A percentile compares a stretch with the other conserved stretches of the same genome.
phyloP scores from a whole-genome alignment of 2,113 vertebrate species.

The Pachypanchax playfairii region DNA sequence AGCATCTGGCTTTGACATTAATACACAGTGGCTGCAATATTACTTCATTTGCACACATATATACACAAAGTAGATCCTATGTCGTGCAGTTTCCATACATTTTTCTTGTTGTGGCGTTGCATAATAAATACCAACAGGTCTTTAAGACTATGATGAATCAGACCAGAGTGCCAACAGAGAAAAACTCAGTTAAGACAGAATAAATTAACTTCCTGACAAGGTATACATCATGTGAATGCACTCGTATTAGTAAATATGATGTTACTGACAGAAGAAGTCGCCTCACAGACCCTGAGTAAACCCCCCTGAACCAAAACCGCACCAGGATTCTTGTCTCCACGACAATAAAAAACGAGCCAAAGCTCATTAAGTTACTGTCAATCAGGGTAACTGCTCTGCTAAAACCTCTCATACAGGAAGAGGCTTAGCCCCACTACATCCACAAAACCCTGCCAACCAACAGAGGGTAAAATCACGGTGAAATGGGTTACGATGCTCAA shows the following conservation, averaged over 20 bases:
- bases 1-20: constrained; percentile 66
- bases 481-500: neutral
- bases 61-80: constrained; percentile 45
- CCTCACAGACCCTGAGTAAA: constrained; percentile 51
- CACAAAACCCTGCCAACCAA: constrained; percentile 20
- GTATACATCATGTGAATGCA: constrained; percentile 6
- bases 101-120: constrained; percentile 47
- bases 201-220: constrained; percentile 43
- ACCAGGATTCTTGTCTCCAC: neutral
- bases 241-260: neutral
- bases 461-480: constrained; percentile 4
- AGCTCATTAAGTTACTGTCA: constrained; percentile 12
- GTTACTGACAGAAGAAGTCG: constrained; percentile 23
- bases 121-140: constrained; percentile 61
- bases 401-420: constrained; percentile 25
- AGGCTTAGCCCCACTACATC: constrained; percentile 9
- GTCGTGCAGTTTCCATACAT: constrained; percentile 37
- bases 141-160: constrained; percentile 42
- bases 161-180: constrained; percentile 20
- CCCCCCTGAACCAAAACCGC: constrained; percentile 17
- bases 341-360: neutral
- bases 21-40: constrained; percentile 56
- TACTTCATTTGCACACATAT: constrained; percentile 39
- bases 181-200: constrained; percentile 30
- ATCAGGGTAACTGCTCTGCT: constrained; percentile 20